These are phyloP conservation scores for Anarrhichthys ocellatus DNA, from an alignment of 2,113 vertebrate genomes.

Conservation along the genomic window DNA sequence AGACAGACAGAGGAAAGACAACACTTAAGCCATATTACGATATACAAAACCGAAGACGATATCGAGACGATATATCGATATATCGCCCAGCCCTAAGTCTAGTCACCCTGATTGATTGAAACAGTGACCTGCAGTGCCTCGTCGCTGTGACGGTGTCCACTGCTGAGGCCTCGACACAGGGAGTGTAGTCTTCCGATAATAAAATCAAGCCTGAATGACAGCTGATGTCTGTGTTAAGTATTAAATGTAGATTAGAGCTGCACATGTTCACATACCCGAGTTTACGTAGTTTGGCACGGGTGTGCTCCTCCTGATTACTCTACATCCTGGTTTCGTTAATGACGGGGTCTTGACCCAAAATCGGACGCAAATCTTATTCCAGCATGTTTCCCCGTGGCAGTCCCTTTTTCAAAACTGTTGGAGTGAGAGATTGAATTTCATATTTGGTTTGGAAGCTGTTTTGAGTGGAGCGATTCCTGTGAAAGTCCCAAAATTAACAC, in stretches of 20 bases:
- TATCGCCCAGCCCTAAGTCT: neutral
- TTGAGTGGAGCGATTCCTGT: slow-evolving; percentile 1
- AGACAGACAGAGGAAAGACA: neutral
- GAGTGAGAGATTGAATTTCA: slow-evolving; percentile 13
- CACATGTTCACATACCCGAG: slow-evolving; percentile 23
- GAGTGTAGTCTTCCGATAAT: slow-evolving; percentile 35
- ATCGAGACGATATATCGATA: neutral
- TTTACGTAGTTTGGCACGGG: slow-evolving; percentile 31
- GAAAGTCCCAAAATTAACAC: slow-evolving; percentile 34
- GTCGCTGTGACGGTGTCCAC: slow-evolving; percentile 35
- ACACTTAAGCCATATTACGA: neutral
- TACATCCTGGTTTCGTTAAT: slow-evolving; percentile 55
- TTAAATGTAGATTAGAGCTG: slow-evolving; percentile 28
- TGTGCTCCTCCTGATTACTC: neutral
- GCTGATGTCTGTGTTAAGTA: slow-evolving; percentile 58
- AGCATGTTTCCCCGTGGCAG: slow-evolving; percentile 24
- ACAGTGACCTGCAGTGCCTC: slow-evolving; percentile 59
- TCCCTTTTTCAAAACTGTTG: slow-evolving; percentile 19
- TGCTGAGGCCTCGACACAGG: slow-evolving; percentile 13
- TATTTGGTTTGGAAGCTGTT: slow-evolving; percentile 34
- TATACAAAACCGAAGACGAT: neutral
- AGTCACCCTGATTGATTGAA: slow-evolving; percentile 64
- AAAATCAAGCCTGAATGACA: slow-evolving; percentile 39
- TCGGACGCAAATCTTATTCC: slow-evolving; percentile 22
- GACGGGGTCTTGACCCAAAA: slow-evolving; percentile 33